Evolutionary conservation across 1,140 invertebrate species (phyloP).

Genomic region (Drosophila pallidifrons): DNA sequence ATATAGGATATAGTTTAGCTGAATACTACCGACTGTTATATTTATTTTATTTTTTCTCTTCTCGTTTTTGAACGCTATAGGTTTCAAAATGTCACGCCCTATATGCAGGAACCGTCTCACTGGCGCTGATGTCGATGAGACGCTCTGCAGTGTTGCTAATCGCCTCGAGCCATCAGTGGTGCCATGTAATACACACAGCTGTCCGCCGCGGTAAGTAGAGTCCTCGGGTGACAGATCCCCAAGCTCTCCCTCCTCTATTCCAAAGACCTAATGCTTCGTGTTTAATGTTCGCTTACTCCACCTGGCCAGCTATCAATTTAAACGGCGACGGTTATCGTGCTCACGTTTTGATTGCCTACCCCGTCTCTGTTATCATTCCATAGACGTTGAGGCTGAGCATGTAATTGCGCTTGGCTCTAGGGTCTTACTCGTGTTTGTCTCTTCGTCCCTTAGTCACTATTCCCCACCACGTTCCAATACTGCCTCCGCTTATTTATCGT

Average conservation of each 20-base stretch:
- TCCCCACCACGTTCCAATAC: too few species aligned
- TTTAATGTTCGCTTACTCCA: constrained; percentile 42
- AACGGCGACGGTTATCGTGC: constrained; percentile 74
- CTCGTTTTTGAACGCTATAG: constrained; percentile 85
- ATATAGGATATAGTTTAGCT: background rate
- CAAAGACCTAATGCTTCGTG: background rate
- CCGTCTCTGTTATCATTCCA: constrained; percentile 66
- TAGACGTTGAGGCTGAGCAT: constrained; percentile 18
- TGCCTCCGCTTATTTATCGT: constrained; percentile 66
- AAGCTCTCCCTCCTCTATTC: constrained; percentile 1
- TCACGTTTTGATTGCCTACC: constrained; percentile 78
- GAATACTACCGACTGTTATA: constrained; percentile 1
- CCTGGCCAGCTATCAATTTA: constrained; percentile 74
- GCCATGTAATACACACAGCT: constrained; percentile 93
- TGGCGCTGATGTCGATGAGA: constrained; percentile 90
- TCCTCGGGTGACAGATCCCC: constrained; percentile 32
- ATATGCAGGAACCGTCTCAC: constrained; percentile 91
- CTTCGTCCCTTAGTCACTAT: too few species aligned
- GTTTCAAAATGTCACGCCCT: constrained; percentile 93
- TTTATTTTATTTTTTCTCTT: constrained; percentile 17
- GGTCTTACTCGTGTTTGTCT: constrained; percentile 16
- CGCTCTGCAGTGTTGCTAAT: constrained; percentile 91
- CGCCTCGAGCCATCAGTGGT: constrained; percentile 91
- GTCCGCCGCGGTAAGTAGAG: constrained; percentile 92
- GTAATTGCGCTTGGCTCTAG: constrained; percentile 32